Conservation (phyloP, 2,113 vertebrate species). For the Muscicapa adusta region DNA sequence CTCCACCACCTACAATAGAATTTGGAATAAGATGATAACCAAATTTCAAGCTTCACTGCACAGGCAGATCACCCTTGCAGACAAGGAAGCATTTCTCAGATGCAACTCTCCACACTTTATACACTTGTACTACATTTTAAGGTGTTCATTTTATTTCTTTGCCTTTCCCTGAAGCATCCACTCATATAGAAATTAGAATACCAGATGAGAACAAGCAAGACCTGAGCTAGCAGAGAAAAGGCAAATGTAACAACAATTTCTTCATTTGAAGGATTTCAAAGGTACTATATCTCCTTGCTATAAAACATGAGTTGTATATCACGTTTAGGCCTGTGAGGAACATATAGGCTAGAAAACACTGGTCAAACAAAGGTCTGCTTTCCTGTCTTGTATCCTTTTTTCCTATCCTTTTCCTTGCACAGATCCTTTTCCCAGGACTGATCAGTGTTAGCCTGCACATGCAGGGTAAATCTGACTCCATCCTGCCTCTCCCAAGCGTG, state of each 20-base stretch:
- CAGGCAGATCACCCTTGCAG: not conserved
- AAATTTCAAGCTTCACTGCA: conserved; percentile 18
- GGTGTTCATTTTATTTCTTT: not conserved
- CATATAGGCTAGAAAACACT: not conserved
- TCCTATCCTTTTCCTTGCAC: not conserved
- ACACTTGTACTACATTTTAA: not conserved
- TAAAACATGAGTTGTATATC: not conserved
- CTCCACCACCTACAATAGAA: not conserved
- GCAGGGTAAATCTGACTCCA: not conserved
- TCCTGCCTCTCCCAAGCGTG: not conserved
- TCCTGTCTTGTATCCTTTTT: not conserved
- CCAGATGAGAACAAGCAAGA: not conserved
- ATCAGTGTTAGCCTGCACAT: not conserved
- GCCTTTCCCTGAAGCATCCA: not conserved
- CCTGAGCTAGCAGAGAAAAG: not conserved
- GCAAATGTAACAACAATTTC: not conserved
- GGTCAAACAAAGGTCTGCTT: not conserved
- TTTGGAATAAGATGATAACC: conserved; percentile 26
- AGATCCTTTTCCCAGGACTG: not conserved
- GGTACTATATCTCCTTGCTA: not conserved
- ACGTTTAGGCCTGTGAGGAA: not conserved
- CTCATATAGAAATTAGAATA: not conserved
- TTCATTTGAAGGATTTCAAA: not conserved
- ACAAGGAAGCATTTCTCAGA: not conserved
- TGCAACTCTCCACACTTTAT: not conserved